Evolutionary conservation across 1,140 invertebrate genomes (phyloP), one percentile per base, ranked within the genome.

Genomic region (Diabrotica virgifera): DNA sequence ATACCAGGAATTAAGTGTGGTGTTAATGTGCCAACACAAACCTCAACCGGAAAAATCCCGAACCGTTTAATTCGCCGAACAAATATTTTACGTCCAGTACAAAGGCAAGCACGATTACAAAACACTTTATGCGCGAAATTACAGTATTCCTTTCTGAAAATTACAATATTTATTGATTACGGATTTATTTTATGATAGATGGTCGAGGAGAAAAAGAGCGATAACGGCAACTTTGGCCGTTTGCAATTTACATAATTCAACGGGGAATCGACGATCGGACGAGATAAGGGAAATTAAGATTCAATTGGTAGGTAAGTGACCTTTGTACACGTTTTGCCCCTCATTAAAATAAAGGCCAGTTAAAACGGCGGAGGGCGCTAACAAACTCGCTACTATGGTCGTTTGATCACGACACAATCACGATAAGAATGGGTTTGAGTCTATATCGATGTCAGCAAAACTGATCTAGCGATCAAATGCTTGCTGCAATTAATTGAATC

Each of bases 371-470:
- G 62, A 62, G 59, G 59, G 64, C 64, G 66, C 63, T 68, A 68
- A 68, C 63, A 61, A 64, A 61, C 63, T 51, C 60, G 63, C 60
- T 68, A 68, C 63, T 59, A 65, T 46, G n/a, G 8, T n/a, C n/a
- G 40, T 46, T 46, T n/a, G 8, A 46, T 46, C 40, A 46, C 40
- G 40, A 46, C 8, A 46, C 8, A 46, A 46, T 46, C n/a, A 46
- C 24, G 24, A 1, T 24, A 24, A 24, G 24, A 24, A 24, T 24
- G 24, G 24, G 24, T 24, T 24, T 24, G 24, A 24, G 24, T 24
- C 24, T 24, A 24, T 24, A 24, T 24, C 24, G 24, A 24, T 24
- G 24, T 24, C 24, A 24, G 24, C 24, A 24, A 24, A 24, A 24
- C 1, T 24, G 24, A 24, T 24, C 24, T 4, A 24, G 24, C 24